Evolutionary conservation across 2,888 invertebrate genomes (phyloP), one percentile per base, ranked within the genome.

Genomic region (Pilophorus perplexus): DNA sequence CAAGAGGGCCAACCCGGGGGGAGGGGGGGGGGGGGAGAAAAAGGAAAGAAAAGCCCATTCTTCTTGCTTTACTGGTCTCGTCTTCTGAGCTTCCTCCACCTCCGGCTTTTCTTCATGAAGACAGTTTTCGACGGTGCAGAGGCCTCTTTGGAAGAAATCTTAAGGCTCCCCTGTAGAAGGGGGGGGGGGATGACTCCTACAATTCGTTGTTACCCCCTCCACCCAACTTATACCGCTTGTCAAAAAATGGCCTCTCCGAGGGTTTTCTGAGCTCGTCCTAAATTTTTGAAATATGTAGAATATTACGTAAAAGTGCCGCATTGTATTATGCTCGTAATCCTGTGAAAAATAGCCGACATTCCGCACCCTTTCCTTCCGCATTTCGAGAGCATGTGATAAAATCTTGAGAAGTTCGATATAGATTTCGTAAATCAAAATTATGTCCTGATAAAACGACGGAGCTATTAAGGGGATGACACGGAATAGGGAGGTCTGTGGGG

Each of bases 1-100:
- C n/a, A n/a, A n/a, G n/a, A n/a, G n/a, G n/a, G n/a, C n/a, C n/a
- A n/a, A n/a, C n/a, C n/a, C 23, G 46, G 23, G n/a, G 1, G 1
- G 23, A 25, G 22, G 46, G 2, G 27, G 28, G n/a, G 14, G 8
- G 28, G 52, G 52, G 52, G 27, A 52, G 52, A 28, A n/a, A n/a
- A n/a, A n/a, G n/a, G n/a, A n/a, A 52, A 52, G 52, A 52, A 52
- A 52, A 52, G 52, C 16, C 52, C 52, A 52, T 52, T 52, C 52
- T 52, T 52, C 52, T 52, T 52, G 52, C 52, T 52, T 52, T 52
- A 52, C 52, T 52, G 52, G 52, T 18, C 52, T 52, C 18, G 27
- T 25, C 52, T 52, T 28, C 52, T 10, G 52, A 52, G 52, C 52
- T 52, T 52, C 52, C 52, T 52, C 14, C 52, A 28, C 28, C 28